phyloP scores from a whole-genome alignment of 1,140 invertebrate genomes.

The Uloborus diversus region DNA sequence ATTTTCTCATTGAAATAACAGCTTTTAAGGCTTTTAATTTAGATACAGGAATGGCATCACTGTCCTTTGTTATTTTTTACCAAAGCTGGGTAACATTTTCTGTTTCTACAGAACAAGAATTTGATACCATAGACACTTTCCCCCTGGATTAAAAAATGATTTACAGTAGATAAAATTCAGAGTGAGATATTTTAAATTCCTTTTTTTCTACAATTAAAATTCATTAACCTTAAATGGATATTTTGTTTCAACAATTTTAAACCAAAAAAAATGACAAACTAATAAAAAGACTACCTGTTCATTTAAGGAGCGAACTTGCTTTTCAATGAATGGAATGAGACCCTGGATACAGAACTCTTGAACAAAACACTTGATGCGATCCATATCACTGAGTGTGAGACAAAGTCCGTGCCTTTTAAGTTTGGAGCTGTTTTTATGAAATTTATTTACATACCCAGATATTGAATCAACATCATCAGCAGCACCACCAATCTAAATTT shows the following conservation, averaged over 20 bases:
- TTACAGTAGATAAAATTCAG: no score
- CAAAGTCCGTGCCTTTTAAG: slow-evolving; percentile 72
- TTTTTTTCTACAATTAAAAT: no score
- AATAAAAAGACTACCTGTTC: slow-evolving; percentile 86
- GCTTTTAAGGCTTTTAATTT: no score
- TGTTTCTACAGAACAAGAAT: no score
- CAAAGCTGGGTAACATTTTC: no score
- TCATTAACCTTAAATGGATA: background rate
- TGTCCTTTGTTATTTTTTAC: no score
- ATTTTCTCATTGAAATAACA: no score
- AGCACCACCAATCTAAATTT: slow-evolving; percentile 84
- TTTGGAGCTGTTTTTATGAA: slow-evolving; percentile 10
- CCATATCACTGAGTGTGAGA: slow-evolving; percentile 82
- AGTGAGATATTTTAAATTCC: no score
- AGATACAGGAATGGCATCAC: no score
- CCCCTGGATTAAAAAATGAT: no score
- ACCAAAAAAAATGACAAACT: background rate
- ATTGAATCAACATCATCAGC: slow-evolving; percentile 38
- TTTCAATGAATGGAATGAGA: slow-evolving; percentile 88
- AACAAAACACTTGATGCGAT: slow-evolving; percentile 83
- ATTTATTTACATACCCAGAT: slow-evolving; percentile 9
- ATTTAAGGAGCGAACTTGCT: slow-evolving; percentile 81
- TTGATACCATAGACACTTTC: no score
- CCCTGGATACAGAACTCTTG: slow-evolving; percentile 88
- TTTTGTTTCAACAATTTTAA: no score